Evolutionary conservation across 2,113 vertebrate genomes (phyloP), one percentile per base, ranked within the genome.

Genomic region (Cottus gobio): DNA sequence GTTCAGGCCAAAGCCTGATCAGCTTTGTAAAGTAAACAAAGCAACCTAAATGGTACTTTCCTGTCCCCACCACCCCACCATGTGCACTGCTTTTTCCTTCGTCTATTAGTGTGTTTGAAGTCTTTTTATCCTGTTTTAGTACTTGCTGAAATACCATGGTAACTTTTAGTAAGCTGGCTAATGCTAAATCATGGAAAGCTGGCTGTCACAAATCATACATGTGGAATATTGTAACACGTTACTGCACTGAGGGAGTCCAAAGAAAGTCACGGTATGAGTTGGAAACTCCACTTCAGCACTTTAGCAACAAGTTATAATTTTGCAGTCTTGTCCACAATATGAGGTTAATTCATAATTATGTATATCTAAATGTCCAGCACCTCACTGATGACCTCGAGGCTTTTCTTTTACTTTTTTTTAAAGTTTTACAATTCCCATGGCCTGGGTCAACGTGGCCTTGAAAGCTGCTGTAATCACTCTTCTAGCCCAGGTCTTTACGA

Each of bases 381-480:
- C 9, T 26, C 22, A 16, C 24, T 57, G 7, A 7, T 30, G 34
- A 69, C n/a, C 44, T 56, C 3, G 0, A 60, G 8, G 62, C 2
- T 28, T 9, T 30, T n/a, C n/a, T n/a, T n/a, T n/a, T n/a, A n/a
- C n/a, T 26, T 54, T 56, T 10, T 42, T 62, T 39, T 39, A 12
- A 66, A 26, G 5, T 56, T 13, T 3, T 26, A 56, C 24, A 24
- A 13, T 36, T 84, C 10, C 11, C 42, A 71, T 60, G 7, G 9
- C 28, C 44, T 42, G 26, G 7, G 50, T 74, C 85, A 70, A 79
- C 36, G 20, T 61, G 48, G 13, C 46, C 37, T 70, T 16, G 22
- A 63, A 69, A 79, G 30, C 30, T 69, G 66, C 63, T 81, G 54
- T 44, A 67, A 87, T 84, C 68, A 34, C 65, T 81, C 56, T 50